A percentile compares a stretch with the other conserved stretches of the same genome.
phyloP scores from a whole-genome alignment of 2,797 vertebrate genomes.

The Gymnothorax reevesii region DNA sequence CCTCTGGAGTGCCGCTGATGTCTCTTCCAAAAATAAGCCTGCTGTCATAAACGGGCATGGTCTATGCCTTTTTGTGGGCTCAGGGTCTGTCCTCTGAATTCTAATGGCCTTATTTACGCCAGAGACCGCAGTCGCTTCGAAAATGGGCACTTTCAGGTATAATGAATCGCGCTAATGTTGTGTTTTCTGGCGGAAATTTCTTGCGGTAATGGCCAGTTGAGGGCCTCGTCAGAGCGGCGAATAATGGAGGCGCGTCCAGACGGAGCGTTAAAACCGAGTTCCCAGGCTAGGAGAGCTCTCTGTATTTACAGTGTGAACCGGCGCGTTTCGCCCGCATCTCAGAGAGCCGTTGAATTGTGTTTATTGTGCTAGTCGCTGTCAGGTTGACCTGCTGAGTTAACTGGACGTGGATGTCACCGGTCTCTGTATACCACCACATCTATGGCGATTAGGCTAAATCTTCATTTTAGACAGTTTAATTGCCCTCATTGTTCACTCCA shows the following conservation, averaged over 20 bases:
- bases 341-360: neutral
- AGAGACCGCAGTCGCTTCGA: neutral
- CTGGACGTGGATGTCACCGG: too few relatives aligned
- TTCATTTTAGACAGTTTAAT: too few relatives aligned
- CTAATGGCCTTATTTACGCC: constrained; percentile 24
- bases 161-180: constrained; percentile 12
- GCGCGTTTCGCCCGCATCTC: neutral
- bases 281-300: neutral
- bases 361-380: neutral
- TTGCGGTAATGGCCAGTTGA: constrained; percentile 41
- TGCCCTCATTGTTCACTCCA: too few relatives aligned
- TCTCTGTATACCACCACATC: neutral
- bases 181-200: constrained; percentile 27
- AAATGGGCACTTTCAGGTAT: constrained; percentile 20
- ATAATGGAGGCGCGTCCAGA: constrained; percentile 50
- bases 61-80: constrained; percentile 10
- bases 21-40: neutral
- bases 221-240: constrained; percentile 45
- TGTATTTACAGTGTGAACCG: neutral
- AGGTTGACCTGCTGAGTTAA: neutral
- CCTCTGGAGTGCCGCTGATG: neutral
- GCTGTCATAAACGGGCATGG: constrained; percentile 8
- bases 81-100: constrained; percentile 26
- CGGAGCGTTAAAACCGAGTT: constrained; percentile 14
- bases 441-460: too few relatives aligned